Evolutionary conservation across 2,888 invertebrate species (phyloP).

Genomic region (Pelosia muscerda): DNA sequence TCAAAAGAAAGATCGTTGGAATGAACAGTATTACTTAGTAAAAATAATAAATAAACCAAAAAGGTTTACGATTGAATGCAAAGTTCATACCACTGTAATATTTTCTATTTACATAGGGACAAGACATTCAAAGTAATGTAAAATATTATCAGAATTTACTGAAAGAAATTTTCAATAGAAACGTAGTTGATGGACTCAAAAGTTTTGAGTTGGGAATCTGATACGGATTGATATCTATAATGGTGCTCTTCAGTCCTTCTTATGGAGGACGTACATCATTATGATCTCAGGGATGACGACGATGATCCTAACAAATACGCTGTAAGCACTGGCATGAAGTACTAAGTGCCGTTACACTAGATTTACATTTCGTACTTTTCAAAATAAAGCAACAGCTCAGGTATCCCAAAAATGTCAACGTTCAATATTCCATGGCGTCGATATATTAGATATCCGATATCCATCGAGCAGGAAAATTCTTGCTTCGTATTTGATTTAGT

Average conservation of each 20-base stretch:
- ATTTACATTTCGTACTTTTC: not conserved
- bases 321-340: no score
- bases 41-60: not conserved
- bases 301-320: no score
- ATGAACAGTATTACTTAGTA: not conserved
- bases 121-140: not conserved
- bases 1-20: not conserved
- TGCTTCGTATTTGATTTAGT: conserved; percentile 8
- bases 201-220: not conserved
- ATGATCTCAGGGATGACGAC: no score
- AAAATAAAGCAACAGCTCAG: not conserved
- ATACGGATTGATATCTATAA: no score
- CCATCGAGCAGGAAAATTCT: conserved; percentile 7
- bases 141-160: not conserved
- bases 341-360: not conserved
- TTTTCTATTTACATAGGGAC: not conserved
- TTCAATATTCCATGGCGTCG: conserved; percentile 5
- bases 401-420: not conserved
- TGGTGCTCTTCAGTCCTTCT: no score
- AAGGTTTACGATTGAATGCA: not conserved
- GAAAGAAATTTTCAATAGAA: not conserved
- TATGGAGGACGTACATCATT: no score
- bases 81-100: not conserved
- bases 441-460: conserved; percentile 10
- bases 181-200: not conserved